Percentiles rank a stretch among this genome's conserved stretches.
These are phyloP conservation scores for Acanthopagrus latus DNA, from an alignment of 2,797 vertebrate species.

Conservation along the genomic window DNA sequence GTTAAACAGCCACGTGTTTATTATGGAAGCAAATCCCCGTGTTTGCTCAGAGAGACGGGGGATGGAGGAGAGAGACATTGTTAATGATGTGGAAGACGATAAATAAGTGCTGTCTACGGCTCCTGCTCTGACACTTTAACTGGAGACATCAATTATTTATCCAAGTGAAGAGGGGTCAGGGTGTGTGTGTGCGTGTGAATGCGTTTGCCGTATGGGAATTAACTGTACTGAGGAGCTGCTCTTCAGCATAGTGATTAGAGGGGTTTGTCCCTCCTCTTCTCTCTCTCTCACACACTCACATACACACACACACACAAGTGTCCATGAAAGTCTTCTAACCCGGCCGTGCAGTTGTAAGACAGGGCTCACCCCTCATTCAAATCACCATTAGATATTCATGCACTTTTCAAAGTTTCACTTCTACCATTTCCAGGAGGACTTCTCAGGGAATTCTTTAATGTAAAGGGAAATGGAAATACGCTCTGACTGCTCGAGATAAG, in stretches of 20 bases:
- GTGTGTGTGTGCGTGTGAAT: slow-evolving; percentile 7
- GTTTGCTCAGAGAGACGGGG: slow-evolving; percentile 53
- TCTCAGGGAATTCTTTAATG: slow-evolving; percentile 78
- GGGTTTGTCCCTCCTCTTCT: neutral
- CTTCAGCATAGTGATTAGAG: slow-evolving; percentile 45
- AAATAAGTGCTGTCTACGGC: slow-evolving; percentile 64
- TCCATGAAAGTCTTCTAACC: slow-evolving; percentile 40
- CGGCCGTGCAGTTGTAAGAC: slow-evolving; percentile 23
- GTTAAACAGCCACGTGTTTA: slow-evolving; percentile 64
- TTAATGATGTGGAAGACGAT: slow-evolving; percentile 70
- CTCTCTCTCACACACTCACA: too few relatives aligned
- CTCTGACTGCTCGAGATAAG: slow-evolving; percentile 80
- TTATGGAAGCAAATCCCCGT: slow-evolving; percentile 59
- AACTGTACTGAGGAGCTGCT: slow-evolving; percentile 26
- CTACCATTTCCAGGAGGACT: slow-evolving; percentile 68
- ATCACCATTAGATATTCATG: slow-evolving; percentile 75
- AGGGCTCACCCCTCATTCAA: slow-evolving; percentile 51
- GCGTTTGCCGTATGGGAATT: slow-evolving; percentile 19
- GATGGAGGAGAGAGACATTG: slow-evolving; percentile 46
- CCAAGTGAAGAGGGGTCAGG: slow-evolving; percentile 61
- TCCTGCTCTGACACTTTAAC: slow-evolving; percentile 74
- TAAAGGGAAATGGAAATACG: slow-evolving; percentile 78
- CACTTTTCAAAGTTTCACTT: slow-evolving; percentile 67
- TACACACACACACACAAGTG: neutral
- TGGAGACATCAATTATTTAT: slow-evolving; percentile 79